Evolutionary conservation across 2,113 vertebrate species (phyloP), one percentile per base, ranked within the genome.

Genomic region (Esox niger): DNA sequence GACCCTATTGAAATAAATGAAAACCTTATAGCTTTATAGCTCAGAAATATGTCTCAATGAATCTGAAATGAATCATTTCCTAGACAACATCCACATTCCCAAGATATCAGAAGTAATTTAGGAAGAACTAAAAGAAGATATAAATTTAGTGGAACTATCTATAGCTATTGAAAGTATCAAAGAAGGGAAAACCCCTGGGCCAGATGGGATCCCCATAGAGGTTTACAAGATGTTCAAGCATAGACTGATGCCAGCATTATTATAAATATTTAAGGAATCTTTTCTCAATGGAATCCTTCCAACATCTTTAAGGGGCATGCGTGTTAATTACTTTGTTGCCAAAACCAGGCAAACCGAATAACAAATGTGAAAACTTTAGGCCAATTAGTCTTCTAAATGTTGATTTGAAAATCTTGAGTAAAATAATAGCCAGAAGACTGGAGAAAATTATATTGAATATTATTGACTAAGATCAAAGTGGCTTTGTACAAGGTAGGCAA

Each of bases 401-500:
- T 30, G 30, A 64, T 17, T 33, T 43, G 0, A 75, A 65, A 13
- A 52, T 70, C 21, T 32, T 66, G 7, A 66, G 73, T 30, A 66
- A 75, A 59, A 57, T 35, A 9, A 23, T 61, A 31, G 38, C 62
- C 21, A 62, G 17, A 4, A 52, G 55, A 29, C 31, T 69, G 17
- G 61, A 75, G 57, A 27, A 11, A 13, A 20, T 10, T 17, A 30
- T 74, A 3, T 55, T 52, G 2, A 57, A 38, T 3, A n/a, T 69
- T 4, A 64, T 69, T 26, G 9, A 20, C n/a, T 49, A 67, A 21
- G 31, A 54, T 47, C 61, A 72, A 35, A 77, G 73, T 73, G 65
- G 69, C 3, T 77, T 77, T 69, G n/a, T n/a, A n/a, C n/a, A n/a
- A n/a, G n/a, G 66, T 15, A 52, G 43, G 5, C 70, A 78, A 26